These are phyloP conservation scores for Falco biarmicus DNA, from an alignment of 2,797 vertebrate genomes.

Conservation along the genomic window DNA sequence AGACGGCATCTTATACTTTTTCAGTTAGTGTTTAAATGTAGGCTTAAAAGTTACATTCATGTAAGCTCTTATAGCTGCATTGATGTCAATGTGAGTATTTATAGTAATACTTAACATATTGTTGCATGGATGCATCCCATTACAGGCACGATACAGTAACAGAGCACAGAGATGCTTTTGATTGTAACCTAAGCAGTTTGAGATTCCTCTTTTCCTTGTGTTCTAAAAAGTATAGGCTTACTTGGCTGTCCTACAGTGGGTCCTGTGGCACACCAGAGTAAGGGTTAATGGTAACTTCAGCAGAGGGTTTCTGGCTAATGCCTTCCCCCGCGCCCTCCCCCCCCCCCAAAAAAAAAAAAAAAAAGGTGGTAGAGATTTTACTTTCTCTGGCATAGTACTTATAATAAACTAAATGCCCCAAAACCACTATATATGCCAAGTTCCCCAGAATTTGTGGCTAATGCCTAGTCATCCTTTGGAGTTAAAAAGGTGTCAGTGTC, in stretches of 20 bases:
- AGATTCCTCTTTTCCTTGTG: not conserved
- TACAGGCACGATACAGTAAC: not conserved
- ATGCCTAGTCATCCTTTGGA: not conserved
- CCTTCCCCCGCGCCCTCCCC: no score
- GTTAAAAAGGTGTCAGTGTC: not conserved
- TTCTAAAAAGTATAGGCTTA: no score
- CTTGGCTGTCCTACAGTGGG: rapidly evolving
- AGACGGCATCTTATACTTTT: not conserved
- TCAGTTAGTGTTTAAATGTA: not conserved
- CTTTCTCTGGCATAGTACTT: not conserved
- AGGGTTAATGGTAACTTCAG: not conserved
- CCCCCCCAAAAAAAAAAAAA: not conserved
- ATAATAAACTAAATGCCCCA: not conserved
- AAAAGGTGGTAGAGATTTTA: not conserved
- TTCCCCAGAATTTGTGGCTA: not conserved
- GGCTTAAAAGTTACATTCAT: not conserved
- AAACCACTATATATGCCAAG: not conserved
- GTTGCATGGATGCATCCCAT: not conserved
- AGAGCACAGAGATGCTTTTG: not conserved
- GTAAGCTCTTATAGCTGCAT: not conserved
- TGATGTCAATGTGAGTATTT: not conserved
- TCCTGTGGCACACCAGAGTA: not conserved
- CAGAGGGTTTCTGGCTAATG: not conserved
- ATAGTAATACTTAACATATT: not conserved
- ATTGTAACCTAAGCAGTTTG: not conserved